A percentile compares a stretch with the other conserved stretches of the same genome.
Conservation (phyloP, 2,888 invertebrate species). For the Psylliodes chrysocephalus region DNA sequence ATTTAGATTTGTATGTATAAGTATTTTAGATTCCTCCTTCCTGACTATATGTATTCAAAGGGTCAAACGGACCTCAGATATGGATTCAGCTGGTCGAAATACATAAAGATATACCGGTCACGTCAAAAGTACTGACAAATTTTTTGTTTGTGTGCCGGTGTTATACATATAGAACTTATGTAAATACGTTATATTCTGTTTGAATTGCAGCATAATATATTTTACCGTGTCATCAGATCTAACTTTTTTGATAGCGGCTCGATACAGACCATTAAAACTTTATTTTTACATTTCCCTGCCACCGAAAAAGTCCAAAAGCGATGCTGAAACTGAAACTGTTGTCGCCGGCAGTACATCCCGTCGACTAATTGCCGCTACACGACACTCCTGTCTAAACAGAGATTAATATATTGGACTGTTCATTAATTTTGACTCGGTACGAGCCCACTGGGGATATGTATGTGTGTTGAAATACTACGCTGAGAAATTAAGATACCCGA, state of each 20-base stretch:
- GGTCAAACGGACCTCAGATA: no score
- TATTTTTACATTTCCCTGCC: slow-evolving; percentile 34
- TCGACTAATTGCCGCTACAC: slow-evolving; percentile 62
- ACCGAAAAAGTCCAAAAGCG: slow-evolving; percentile 24
- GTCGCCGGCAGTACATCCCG: slow-evolving; percentile 57
- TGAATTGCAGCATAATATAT: not conserved
- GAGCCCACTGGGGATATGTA: slow-evolving; percentile 21
- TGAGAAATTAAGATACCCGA: slow-evolving; percentile 32
- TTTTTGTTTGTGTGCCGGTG: no score
- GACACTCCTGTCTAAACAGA: slow-evolving; percentile 62
- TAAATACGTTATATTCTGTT: no score
- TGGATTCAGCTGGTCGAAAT: no score
- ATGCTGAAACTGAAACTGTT: slow-evolving; percentile 37
- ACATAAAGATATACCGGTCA: no score
- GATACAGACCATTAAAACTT: slow-evolving; percentile 25
- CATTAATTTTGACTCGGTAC: slow-evolving; percentile 50
- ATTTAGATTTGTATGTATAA: no score
- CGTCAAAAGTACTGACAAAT: no score
- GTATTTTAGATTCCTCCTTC: no score
- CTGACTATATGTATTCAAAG: no score
- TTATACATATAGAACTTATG: no score
- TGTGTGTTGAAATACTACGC: slow-evolving; percentile 40
- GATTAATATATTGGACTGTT: slow-evolving; percentile 57
- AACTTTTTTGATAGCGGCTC: slow-evolving; percentile 5
- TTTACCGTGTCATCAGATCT: slow-evolving; percentile 11